Evolutionary conservation across 2,888 invertebrate species (phyloP), one percentile per base, ranked within the genome.

Genomic region (Acrobasis consociella): DNA sequence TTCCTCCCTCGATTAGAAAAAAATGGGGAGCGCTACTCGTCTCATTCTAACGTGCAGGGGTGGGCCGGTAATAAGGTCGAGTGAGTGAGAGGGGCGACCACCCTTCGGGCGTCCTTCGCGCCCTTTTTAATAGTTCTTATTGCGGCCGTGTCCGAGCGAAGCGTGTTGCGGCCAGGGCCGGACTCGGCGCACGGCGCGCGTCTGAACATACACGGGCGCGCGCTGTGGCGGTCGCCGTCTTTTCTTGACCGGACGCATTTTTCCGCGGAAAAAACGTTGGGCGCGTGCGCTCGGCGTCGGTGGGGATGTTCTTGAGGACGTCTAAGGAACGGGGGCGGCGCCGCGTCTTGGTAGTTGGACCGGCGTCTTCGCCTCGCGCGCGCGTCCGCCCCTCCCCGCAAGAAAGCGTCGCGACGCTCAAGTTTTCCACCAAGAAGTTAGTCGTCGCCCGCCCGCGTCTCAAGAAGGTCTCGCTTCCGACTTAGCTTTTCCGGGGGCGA

Each of bases 351-450:
- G 89, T 91, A 92, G 92, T 92, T 91, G 89, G 86, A 80, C 83
- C 89, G 92, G 86, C 92, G 91, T 91, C 92, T 92, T 93, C 91
- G 88, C 78, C 81, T 76, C 86, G 87, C 90, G 90, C 89, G 90
- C 91, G 89, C 90, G 91, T 89, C 87, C 89, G 85, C 90, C 92
- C 91, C 91, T 81, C 91, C 89, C 90, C 88, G 89, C 89, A 91
- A 91, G 91, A 91, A 86, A 85, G 85, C 91, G 91, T 85, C 90
- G 88, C 89, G 87, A 85, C 89, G 89, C 87, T 84, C 86, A 89
- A 91, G 87, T 93, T 93, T 93, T 93, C 86, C 94, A 90, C 89
- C 92, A 92, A 93, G 93, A 93, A 93, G 91, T 93, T 93, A 93
- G 93, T 93, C 92, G 91, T 85, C 90, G 90, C 84, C 91, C 90